Conservation (phyloP, 1,140 invertebrate species). For the Drosophila carrolli region DNA sequence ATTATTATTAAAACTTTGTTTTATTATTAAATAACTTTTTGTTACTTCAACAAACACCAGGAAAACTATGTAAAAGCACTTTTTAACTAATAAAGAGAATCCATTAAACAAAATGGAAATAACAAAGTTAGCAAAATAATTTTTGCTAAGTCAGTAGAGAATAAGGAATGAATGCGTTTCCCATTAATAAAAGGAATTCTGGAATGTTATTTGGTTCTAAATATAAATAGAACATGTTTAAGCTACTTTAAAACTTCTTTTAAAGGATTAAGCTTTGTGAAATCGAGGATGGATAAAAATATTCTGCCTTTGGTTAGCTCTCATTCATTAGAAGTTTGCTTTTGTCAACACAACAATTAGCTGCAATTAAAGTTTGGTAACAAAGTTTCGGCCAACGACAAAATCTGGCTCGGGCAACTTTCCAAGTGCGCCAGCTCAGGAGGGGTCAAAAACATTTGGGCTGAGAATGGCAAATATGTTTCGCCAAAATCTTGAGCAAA, state of each 20-base stretch:
- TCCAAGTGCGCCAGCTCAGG: constrained; percentile 9
- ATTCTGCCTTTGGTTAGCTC: not conserved
- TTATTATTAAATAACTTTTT: constrained; percentile 5
- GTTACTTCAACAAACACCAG: constrained; percentile 5
- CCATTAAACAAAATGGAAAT: constrained; percentile 11
- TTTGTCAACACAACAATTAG: constrained; percentile 71
- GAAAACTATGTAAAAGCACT: constrained; percentile 3
- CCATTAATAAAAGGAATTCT: constrained; percentile 3
- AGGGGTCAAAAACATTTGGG: constrained; percentile 14
- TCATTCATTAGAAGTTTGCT: constrained; percentile 40
- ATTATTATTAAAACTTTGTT: constrained; percentile 21
- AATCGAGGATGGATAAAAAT: not conserved
- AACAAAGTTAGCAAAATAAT: not conserved
- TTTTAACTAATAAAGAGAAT: constrained; percentile 23
- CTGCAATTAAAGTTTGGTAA: constrained; percentile 62
- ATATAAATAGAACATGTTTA: constrained; percentile 1
- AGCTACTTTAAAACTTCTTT: not conserved
- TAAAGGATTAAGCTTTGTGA: not conserved
- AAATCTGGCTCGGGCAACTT: constrained; percentile 30
- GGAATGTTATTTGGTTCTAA: not conserved
- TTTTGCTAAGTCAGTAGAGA: not conserved
- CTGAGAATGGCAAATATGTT: constrained; percentile 3
- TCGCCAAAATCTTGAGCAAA: constrained; percentile 18
- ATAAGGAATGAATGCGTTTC: not conserved
- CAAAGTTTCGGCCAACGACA: constrained; percentile 39